phyloP scores from a whole-genome alignment of 2,888 invertebrate species.

The Oxystoma pomonae region DNA sequence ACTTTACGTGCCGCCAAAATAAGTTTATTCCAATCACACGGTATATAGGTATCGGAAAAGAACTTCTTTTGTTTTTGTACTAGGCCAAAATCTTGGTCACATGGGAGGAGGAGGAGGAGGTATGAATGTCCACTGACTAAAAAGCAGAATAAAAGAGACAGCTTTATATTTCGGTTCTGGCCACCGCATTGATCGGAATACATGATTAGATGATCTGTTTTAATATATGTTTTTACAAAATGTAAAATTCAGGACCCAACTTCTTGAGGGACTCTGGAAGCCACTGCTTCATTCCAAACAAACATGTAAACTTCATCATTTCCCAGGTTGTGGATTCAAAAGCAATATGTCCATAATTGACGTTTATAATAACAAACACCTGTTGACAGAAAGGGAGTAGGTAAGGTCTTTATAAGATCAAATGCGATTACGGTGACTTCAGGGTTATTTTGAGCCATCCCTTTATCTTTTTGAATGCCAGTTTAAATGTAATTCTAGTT shows the following conservation, averaged over 20 bases:
- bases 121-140: too few relatives aligned
- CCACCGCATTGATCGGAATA: conserved; percentile 10
- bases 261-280: conserved; percentile 34
- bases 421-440: conserved; percentile 10
- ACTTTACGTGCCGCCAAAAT: not conserved
- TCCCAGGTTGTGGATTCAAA: conserved; percentile 23
- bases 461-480: conserved; percentile 8
- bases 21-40: not conserved
- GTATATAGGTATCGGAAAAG: not conserved
- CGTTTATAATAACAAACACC: conserved; percentile 27
- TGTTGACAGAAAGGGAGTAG: conserved; percentile 28
- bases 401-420: conserved; percentile 27
- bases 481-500: not conserved
- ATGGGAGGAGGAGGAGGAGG: too few relatives aligned
- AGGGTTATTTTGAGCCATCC: conserved; percentile 2
- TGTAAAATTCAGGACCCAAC: conserved; percentile 33
- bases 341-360: conserved; percentile 17
- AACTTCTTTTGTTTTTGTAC: not conserved
- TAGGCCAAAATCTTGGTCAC: too few relatives aligned
- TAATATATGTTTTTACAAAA: too few relatives aligned
- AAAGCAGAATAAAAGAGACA: too few relatives aligned
- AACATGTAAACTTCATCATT: conserved; percentile 18
- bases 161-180: conserved; percentile 9
- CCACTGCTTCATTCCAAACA: conserved; percentile 31
- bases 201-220: too few relatives aligned